Evolutionary conservation across 1,140 invertebrate species (phyloP).

Genomic region (Papilio xuthus): DNA sequence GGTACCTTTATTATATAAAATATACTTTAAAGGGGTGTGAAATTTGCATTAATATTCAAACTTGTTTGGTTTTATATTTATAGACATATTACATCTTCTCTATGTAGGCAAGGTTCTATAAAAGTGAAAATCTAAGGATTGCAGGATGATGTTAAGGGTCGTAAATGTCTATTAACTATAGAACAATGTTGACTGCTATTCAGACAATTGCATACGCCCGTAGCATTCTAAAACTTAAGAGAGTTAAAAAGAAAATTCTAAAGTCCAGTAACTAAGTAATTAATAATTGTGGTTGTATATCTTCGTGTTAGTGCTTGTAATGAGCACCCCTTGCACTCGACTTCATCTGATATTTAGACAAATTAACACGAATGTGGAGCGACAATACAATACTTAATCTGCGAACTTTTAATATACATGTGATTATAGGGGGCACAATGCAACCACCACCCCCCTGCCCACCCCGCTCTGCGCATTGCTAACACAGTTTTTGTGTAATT

Average conservation of each 20-base stretch:
- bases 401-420: conserved; percentile 38
- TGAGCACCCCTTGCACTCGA: neutral
- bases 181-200: neutral
- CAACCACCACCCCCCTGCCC: neutral
- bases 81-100: neutral
- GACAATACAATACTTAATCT: conserved; percentile 28
- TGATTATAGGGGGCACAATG: conserved; percentile 26
- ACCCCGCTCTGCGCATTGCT: neutral
- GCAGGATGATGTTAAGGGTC: neutral
- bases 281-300: neutral
- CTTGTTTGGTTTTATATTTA: neutral
- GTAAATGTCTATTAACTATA: no score
- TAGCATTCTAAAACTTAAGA: no score
- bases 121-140: conserved; percentile 6
- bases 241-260: no score
- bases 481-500: conserved; percentile 36
- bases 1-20: neutral
- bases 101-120: neutral
- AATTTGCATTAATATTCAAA: neutral
- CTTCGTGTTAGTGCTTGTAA: neutral
- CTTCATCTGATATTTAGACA: neutral
- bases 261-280: no score
- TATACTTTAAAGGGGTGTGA: neutral
- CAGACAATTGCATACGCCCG: neutral
- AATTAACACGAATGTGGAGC: neutral